These are phyloP conservation scores for Calameuta pallipes DNA, from an alignment of 2,888 invertebrate species.

Conservation along the genomic window DNA sequence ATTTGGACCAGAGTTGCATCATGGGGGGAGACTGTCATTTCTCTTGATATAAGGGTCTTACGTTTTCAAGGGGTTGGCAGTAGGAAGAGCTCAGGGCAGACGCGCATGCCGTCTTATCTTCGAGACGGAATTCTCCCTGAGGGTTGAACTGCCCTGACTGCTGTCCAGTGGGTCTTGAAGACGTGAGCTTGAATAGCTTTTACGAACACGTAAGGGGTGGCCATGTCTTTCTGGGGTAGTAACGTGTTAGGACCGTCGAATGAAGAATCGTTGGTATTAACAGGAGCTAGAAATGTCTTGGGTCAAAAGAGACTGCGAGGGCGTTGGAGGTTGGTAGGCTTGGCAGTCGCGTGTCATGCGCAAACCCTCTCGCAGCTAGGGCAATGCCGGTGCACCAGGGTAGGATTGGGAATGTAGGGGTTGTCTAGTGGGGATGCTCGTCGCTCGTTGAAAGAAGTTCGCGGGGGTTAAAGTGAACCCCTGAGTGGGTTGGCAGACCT, in stretches of 20 bases:
- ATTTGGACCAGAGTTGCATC: neutral
- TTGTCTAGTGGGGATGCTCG: neutral
- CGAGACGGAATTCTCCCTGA: neutral
- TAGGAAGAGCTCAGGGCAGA: neutral
- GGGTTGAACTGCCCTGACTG: neutral
- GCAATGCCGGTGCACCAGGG: neutral
- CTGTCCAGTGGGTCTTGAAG: neutral
- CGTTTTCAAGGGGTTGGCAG: neutral
- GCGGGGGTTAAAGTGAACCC: constrained; percentile 1
- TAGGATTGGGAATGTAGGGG: neutral
- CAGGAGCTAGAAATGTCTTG: neutral
- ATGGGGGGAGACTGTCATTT: neutral
- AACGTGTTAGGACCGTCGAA: neutral
- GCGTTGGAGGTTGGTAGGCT: neutral
- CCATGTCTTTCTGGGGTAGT: neutral
- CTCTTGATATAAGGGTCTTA: neutral
- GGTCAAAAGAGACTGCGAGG: neutral
- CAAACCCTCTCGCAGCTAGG: neutral
- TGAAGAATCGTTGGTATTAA: neutral
- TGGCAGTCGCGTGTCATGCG: neutral
- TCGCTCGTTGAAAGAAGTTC: neutral
- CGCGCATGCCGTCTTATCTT: neutral
- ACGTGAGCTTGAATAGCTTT: neutral
- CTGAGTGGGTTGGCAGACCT: constrained; percentile 8
- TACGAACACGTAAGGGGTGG: neutral